Conservation (phyloP, 2,113 vertebrate genomes). For the Panthera tigris region DNA sequence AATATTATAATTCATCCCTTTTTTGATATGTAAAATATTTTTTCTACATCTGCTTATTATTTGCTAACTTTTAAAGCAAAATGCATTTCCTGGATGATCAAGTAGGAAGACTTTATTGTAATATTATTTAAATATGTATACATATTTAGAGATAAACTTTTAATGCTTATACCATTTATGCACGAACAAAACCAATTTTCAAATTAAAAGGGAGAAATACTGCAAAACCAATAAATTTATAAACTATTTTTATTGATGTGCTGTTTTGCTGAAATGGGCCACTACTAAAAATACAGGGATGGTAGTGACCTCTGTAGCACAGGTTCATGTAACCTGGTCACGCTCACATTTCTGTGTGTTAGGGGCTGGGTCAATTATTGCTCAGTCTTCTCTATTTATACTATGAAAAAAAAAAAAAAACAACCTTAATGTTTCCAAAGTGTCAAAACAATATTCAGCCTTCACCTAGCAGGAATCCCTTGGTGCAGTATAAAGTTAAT, state of each 20-base stretch:
- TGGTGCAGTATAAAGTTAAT: background rate
- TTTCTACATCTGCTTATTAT: background rate
- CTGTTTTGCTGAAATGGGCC: background rate
- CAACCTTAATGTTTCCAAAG: background rate
- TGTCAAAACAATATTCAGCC: background rate
- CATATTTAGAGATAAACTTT: background rate
- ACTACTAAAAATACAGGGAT: background rate
- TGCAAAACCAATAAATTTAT: background rate
- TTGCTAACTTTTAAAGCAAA: background rate
- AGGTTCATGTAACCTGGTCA: background rate
- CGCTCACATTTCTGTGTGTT: background rate
- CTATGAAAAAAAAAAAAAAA: background rate
- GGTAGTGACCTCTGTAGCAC: rapidly evolving
- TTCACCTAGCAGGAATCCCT: background rate
- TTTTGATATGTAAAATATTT: background rate
- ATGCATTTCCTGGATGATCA: background rate
- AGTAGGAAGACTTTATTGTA: background rate
- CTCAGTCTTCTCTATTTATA: background rate
- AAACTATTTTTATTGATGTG: background rate
- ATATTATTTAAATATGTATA: background rate
- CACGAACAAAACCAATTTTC: background rate
- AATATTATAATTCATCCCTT: background rate
- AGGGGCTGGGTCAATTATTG: background rate
- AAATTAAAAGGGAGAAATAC: background rate
- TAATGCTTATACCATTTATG: background rate